Evolutionary conservation across 2,888 invertebrate genomes (phyloP).

Genomic region (Leptarthrus brevirostris): DNA sequence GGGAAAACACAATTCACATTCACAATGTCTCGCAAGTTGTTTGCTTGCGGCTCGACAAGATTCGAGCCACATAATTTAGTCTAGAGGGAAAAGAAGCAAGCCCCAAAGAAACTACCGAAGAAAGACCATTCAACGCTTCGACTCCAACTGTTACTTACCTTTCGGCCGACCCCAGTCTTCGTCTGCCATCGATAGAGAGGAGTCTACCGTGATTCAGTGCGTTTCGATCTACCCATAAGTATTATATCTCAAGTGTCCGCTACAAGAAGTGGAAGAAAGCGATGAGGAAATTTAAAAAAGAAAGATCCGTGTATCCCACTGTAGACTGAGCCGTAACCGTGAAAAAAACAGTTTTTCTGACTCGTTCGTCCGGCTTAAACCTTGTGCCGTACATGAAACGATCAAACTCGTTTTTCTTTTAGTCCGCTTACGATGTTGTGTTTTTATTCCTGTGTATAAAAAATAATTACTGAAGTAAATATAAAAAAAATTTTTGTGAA

Average conservation of each 20-base stretch:
- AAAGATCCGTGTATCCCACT: conserved; percentile 47
- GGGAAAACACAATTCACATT: no score
- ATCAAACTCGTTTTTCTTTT: conserved; percentile 33
- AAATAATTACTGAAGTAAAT: conserved; percentile 29
- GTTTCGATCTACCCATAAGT: no score
- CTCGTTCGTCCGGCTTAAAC: conserved; percentile 39
- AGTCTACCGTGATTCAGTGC: neutral
- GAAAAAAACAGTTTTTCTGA: conserved; percentile 28
- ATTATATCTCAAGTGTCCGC: neutral
- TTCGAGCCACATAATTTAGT: no score
- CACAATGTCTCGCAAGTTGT: no score
- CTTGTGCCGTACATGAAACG: neutral
- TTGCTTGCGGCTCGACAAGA: no score
- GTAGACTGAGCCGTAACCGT: conserved; percentile 33
- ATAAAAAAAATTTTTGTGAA: neutral
- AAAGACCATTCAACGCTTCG: no score
- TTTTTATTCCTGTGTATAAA: conserved; percentile 16
- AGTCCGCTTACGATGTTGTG: no score
- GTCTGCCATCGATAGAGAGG: conserved; percentile 9
- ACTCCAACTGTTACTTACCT: no score
- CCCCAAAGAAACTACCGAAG: no score
- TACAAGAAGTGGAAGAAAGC: conserved; percentile 33
- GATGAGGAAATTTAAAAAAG: conserved; percentile 48
- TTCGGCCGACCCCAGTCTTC: neutral
- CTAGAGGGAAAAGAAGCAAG: neutral